phyloP scores from a whole-genome alignment of 2,113 vertebrate genomes.

The Trogon surrucura region DNA sequence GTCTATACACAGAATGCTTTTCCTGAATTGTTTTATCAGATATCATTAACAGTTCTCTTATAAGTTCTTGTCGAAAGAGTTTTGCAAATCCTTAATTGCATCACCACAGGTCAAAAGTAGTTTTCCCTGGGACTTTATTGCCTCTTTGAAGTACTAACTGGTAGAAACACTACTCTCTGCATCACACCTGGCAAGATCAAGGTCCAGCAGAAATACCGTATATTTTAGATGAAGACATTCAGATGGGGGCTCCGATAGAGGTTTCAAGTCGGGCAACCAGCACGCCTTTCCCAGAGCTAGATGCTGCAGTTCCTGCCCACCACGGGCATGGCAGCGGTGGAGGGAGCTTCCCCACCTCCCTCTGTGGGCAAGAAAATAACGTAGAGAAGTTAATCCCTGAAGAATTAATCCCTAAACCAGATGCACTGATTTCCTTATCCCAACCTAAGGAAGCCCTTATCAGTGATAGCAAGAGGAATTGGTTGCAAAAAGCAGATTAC shows the following conservation, averaged over 20 bases:
- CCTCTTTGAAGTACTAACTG: not conserved
- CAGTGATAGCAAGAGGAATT: not conserved
- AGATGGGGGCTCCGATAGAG: not conserved
- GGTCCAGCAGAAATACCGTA: not conserved
- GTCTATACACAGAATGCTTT: not conserved
- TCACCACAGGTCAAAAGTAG: not conserved
- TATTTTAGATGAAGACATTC: not conserved
- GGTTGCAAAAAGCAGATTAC: not conserved
- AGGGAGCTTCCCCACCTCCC: not conserved
- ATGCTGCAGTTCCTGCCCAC: not conserved
- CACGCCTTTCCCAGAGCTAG: not conserved
- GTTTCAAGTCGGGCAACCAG: not conserved
- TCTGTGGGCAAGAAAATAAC: not conserved
- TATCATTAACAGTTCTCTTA: not conserved
- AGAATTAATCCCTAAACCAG: not conserved
- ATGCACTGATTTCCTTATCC: not conserved
- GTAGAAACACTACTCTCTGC: not conserved
- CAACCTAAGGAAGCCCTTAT: not conserved
- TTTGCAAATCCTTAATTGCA: not conserved
- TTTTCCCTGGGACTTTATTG: not conserved
- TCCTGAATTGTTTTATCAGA: not conserved
- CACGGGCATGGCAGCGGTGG: fast-evolving
- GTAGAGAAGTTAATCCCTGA: not conserved
- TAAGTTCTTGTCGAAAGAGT: not conserved
- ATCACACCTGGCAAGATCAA: not conserved